Percentiles rank a stretch among this genome's conserved stretches.
Evolutionary conservation across 2,113 vertebrate species (phyloP).

Genomic region (Tragelaphus scriptus): DNA sequence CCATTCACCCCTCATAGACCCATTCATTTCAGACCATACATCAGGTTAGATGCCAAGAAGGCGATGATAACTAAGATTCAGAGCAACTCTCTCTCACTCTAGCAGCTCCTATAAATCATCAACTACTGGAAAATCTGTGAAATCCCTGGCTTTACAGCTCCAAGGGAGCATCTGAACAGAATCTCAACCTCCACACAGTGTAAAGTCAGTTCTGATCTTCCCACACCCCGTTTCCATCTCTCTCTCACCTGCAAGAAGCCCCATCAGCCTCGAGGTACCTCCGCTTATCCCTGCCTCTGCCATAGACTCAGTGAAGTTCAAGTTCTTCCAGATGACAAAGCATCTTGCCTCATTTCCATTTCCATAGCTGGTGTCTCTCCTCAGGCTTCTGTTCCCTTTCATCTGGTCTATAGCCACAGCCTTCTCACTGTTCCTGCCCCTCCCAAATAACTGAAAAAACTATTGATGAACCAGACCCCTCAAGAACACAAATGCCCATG

Average conservation of each 20-base stretch:
- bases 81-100: neutral
- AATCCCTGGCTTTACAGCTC: neutral
- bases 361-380: accelerated
- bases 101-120: neutral
- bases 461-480: neutral
- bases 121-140: neutral
- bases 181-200: neutral
- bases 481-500: neutral
- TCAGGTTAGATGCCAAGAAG: neutral
- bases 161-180: neutral
- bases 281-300: neutral
- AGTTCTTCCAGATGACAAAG: neutral
- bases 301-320: neutral
- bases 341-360: neutral
- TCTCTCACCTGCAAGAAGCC: neutral
- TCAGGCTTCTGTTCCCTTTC: neutral
- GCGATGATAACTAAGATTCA: neutral
- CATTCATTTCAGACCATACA: neutral
- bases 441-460: neutral
- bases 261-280: neutral
- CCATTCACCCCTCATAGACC: neutral
- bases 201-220: neutral
- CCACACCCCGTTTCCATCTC: neutral
- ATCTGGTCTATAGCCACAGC: accelerated
- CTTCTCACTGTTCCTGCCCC: neutral